phyloP scores from a whole-genome alignment of 2,888 invertebrate species.

The Andrena fulva region DNA sequence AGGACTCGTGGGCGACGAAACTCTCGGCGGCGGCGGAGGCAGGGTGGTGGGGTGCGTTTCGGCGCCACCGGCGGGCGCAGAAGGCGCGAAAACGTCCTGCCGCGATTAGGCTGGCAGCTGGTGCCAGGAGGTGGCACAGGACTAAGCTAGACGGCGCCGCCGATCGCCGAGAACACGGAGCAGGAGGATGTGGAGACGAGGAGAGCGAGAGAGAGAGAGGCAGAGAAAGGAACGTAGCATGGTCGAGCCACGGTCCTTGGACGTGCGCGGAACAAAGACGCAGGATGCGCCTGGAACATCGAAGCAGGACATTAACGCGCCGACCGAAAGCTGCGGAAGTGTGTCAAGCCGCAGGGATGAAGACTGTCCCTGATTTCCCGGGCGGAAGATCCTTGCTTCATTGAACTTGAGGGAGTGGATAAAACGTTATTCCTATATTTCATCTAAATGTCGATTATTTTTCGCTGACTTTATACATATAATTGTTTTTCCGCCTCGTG shows the following conservation, averaged over 20 bases:
- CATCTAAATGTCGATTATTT: too few species aligned
- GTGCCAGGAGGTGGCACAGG: conserved; percentile 82
- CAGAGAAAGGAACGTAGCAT: conserved; percentile 14
- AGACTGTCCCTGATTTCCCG: conserved; percentile 41
- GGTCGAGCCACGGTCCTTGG: conserved; percentile 56
- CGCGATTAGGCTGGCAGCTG: conserved; percentile 81
- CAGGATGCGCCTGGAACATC: conserved; percentile 29
- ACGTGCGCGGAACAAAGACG: conserved; percentile 55
- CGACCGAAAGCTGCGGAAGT: conserved; percentile 30
- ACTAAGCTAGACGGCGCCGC: conserved; percentile 72
- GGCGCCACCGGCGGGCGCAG: conserved; percentile 74
- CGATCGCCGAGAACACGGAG: conserved; percentile 59
- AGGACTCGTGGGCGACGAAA: conserved; percentile 19
- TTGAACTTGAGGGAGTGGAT: not conserved
- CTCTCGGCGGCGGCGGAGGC: conserved; percentile 7
- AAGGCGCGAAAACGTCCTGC: conserved; percentile 83
- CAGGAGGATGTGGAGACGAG: conserved; percentile 31
- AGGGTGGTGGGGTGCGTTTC: conserved; percentile 44
- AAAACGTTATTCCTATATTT: not conserved
- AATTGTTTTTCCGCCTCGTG: too few species aligned
- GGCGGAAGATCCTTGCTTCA: not conserved
- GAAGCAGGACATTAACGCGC: conserved; percentile 30
- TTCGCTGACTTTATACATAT: too few species aligned
- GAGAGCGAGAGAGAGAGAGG: conserved; percentile 12
- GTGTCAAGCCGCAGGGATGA: conserved; percentile 25